phyloP scores from a whole-genome alignment of 2,113 vertebrate genomes.

The Garra rufa region DNA sequence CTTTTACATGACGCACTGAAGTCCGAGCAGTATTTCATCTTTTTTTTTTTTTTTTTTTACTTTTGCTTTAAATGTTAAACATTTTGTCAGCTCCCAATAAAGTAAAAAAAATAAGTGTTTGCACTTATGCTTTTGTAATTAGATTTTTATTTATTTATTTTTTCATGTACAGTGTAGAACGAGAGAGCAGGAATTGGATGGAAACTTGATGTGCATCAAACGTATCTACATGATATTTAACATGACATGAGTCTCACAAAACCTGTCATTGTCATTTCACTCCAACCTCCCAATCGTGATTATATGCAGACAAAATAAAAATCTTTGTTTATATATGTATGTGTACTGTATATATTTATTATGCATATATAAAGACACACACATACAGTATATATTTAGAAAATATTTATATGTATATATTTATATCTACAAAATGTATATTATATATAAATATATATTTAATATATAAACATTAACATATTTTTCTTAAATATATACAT shows the following conservation, averaged over 20 bases:
- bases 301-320: too few species aligned
- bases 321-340: too few species aligned
- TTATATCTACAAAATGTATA: too few species aligned
- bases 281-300: too few species aligned
- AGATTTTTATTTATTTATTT: background rate
- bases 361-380: too few species aligned
- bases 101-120: background rate
- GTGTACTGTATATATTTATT: too few species aligned
- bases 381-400: too few species aligned
- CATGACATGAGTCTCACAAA: background rate
- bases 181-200: background rate
- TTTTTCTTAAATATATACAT: too few species aligned
- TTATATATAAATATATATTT: too few species aligned
- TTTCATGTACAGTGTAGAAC: background rate
- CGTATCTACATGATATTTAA: background rate
- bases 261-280: background rate
- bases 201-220: background rate
- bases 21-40: conserved; percentile 33
- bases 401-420: too few species aligned
- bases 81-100: conserved; percentile 15
- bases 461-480: too few species aligned
- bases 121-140: background rate
- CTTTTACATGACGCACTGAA: conserved; percentile 78
- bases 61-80: conserved; percentile 29
- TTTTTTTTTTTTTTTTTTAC: background rate